These are phyloP conservation scores for Platycheirus albimanus DNA, from an alignment of 2,888 invertebrate genomes.

Conservation along the genomic window DNA sequence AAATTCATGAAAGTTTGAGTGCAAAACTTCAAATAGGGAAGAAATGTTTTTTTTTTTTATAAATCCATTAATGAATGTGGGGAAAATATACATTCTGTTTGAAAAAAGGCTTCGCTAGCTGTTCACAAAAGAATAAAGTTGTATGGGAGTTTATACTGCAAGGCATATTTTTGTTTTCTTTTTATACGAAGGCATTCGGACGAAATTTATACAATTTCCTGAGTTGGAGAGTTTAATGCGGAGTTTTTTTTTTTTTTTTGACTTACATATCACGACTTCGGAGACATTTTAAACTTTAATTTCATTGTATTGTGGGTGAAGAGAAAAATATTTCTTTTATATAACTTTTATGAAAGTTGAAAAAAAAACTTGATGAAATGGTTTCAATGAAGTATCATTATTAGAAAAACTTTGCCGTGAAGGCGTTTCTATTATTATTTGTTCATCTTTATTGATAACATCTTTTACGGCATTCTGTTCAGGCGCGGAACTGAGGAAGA, in stretches of 20 bases:
- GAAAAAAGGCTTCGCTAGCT: constrained; percentile 29
- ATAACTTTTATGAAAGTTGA: background rate
- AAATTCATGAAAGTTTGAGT: constrained; percentile 70
- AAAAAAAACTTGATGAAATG: no score
- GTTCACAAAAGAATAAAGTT: constrained; percentile 14
- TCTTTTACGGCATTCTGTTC: no score
- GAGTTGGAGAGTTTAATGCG: constrained; percentile 27
- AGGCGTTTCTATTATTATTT: no score
- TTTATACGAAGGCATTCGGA: constrained; percentile 8
- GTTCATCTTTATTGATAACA: no score
- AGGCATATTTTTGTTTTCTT: background rate
- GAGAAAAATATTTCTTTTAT: background rate
- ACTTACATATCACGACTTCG: constrained; percentile 11
- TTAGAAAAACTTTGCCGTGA: no score
- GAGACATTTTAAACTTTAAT: constrained; percentile 25
- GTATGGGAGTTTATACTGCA: constrained; percentile 9
- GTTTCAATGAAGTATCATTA: no score
- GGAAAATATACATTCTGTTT: constrained; percentile 12
- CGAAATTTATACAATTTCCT: constrained; percentile 34
- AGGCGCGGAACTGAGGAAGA: no score
- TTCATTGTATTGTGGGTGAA: constrained; percentile 4
- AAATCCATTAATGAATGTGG: constrained; percentile 14
- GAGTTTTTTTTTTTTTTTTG: constrained; percentile 34
- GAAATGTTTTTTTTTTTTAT: background rate
- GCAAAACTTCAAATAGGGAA: constrained; percentile 23